These are phyloP conservation scores for Ctenodactylus gundi DNA, from an alignment of 2,113 vertebrate genomes.

Conservation along the genomic window DNA sequence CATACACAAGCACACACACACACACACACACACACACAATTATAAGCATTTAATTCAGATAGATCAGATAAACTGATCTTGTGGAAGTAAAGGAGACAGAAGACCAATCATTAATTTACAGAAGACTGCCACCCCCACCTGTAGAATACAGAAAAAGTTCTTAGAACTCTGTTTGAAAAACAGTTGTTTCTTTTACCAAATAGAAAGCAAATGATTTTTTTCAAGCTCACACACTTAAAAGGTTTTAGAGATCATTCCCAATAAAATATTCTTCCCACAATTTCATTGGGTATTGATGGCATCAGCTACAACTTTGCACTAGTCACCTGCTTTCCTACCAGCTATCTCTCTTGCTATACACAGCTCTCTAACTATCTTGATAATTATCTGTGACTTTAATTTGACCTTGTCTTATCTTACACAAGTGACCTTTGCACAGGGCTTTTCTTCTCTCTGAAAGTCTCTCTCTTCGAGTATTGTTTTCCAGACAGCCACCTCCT, in stretches of 20 bases:
- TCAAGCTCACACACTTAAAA: background rate
- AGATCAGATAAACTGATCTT: background rate
- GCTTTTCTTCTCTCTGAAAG: background rate
- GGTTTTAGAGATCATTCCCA: background rate
- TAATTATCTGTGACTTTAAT: background rate
- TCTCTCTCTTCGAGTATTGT: background rate
- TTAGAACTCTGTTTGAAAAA: background rate
- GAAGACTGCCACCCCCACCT: fast-evolving
- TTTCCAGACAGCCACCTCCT: background rate
- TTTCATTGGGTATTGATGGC: background rate
- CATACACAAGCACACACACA: too few relatives aligned
- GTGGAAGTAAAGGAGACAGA: background rate
- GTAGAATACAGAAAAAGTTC: fast-evolving
- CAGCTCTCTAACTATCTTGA: background rate
- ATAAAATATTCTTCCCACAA: background rate
- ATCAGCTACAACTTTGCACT: too few relatives aligned
- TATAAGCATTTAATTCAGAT: background rate
- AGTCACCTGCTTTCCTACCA: background rate
- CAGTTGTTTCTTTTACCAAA: background rate
- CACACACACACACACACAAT: background rate
- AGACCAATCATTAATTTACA: background rate
- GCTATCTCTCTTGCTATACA: too few relatives aligned
- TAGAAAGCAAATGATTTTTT: background rate
- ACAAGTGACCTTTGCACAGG: background rate
- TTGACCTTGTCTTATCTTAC: background rate